Evolutionary conservation across 2,888 invertebrate species (phyloP), one percentile per base, ranked within the genome.

Genomic region (Rotaria socialis): DNA sequence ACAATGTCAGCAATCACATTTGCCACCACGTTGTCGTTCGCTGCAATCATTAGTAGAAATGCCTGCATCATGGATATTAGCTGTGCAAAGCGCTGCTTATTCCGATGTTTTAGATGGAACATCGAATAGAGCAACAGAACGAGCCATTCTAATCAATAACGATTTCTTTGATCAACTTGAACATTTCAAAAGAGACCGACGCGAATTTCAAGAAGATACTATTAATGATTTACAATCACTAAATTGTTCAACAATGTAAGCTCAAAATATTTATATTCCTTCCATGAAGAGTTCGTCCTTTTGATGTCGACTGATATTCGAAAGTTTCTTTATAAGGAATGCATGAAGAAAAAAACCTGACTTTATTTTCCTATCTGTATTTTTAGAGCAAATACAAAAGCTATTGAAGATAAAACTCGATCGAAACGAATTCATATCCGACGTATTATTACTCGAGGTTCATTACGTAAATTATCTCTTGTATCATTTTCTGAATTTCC

Each of bases 91-190:
- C n/a, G 80, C 80, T 24, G 47, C 80, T 2, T 80, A 80, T 47
- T 80, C 80, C 5, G 80, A 80, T 80, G n/a, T 80, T 24, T n/a
- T 80, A 22, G 80, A 80, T 80, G 80, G 80, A 10, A 80, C 80
- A 80, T 80, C 47, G 4, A 47, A 24, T 43, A 43, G 24, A 80
- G 16, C 80, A n/a, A 47, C 10, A 47, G 47, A 43, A 80, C 43
- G n/a, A 8, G 47, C 80, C 2, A 47, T 80, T n/a, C 1, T 80
- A 47, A n/a, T 22, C 11, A 80, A 80, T 47, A 80, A 47, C 14
- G 2, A 80, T n/a, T 80, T 80, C n/a, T 80, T 80, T 47, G n/a
- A 47, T n/a, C 80, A 80, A 80, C 24, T 80, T 6, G 47, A 80
- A 47, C 43, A 80, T 19, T 47, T 43, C n/a, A 22, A 80, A 80